Conservation (phyloP, 2,888 invertebrate species). For the Cantharis rustica region DNA sequence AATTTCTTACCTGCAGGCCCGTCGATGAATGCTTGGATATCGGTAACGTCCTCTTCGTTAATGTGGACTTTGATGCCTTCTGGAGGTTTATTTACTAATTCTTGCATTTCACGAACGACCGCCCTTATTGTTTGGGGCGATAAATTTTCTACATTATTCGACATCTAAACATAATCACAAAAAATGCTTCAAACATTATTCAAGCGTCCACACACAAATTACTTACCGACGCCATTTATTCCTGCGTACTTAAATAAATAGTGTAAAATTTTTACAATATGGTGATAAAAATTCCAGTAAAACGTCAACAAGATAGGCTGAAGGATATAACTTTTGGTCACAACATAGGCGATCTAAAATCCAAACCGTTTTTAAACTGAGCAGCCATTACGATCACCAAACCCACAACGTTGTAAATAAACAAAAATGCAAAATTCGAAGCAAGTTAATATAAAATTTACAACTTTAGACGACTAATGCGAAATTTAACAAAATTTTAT, state of each 20-base stretch:
- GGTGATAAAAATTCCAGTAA: background rate
- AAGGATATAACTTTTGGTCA: slow-evolving; percentile 9
- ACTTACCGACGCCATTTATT: slow-evolving; percentile 29
- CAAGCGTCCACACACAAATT: slow-evolving; percentile 4
- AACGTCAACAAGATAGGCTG: background rate
- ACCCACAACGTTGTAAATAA: slow-evolving; percentile 12
- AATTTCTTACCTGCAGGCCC: slow-evolving; percentile 66
- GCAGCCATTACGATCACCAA: slow-evolving; percentile 26
- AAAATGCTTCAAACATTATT: background rate
- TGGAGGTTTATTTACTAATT: slow-evolving; percentile 79
- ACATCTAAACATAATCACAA: slow-evolving; percentile 63
- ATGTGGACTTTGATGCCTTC: slow-evolving; percentile 89
- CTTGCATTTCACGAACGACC: slow-evolving; percentile 87
- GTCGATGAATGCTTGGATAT: slow-evolving; percentile 89
- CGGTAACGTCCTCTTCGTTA: slow-evolving; percentile 92
- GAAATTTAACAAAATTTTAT: background rate
- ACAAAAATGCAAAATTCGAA: background rate
- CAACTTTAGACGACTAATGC: background rate
- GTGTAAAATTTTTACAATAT: background rate
- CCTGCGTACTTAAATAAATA: background rate
- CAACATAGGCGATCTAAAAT: slow-evolving; percentile 6
- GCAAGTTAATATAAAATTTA: background rate
- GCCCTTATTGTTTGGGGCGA: slow-evolving; percentile 90
- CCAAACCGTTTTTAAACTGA: slow-evolving; percentile 23
- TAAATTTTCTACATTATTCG: slow-evolving; percentile 88